A percentile compares a stretch with the other conserved stretches of the same genome.
These are phyloP conservation scores for Sterna hirundo DNA, from an alignment of 2,113 vertebrate species.

Conservation along the genomic window DNA sequence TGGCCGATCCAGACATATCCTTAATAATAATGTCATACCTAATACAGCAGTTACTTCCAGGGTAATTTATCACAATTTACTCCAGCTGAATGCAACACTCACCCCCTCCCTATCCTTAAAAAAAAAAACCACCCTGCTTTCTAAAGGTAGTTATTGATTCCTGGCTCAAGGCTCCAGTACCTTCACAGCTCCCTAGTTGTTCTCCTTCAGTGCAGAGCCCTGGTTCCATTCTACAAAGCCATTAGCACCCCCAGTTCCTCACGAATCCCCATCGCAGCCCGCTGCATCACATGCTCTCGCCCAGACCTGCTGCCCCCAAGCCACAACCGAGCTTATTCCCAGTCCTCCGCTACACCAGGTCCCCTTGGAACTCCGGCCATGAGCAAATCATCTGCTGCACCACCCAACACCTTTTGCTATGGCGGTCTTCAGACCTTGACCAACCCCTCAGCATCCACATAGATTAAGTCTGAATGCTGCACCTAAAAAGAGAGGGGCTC, in stretches of 20 bases:
- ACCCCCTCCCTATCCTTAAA: background rate
- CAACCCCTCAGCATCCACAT: background rate
- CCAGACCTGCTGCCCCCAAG: background rate
- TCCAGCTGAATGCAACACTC: background rate
- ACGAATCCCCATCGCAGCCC: accelerated
- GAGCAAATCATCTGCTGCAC: background rate
- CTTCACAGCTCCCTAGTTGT: background rate
- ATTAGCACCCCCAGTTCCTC: background rate
- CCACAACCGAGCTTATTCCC: accelerated
- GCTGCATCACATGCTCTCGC: accelerated
- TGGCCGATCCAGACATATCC: background rate
- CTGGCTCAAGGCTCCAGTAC: background rate
- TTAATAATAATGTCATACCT: background rate
- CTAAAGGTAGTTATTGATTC: background rate
- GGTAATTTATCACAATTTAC: background rate
- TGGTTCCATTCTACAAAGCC: background rate
- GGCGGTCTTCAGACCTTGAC: accelerated
- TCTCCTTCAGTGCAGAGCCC: background rate
- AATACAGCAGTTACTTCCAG: background rate
- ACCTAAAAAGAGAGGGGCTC: background rate
- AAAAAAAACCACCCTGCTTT: background rate
- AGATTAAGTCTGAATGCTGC: accelerated
- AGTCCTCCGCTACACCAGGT: background rate
- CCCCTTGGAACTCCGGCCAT: background rate
- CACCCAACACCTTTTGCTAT: accelerated